Percentiles rank a stretch among this genome's conserved stretches.
Conservation (phyloP, 2,797 vertebrate genomes). For the Streptopelia turtur region DNA sequence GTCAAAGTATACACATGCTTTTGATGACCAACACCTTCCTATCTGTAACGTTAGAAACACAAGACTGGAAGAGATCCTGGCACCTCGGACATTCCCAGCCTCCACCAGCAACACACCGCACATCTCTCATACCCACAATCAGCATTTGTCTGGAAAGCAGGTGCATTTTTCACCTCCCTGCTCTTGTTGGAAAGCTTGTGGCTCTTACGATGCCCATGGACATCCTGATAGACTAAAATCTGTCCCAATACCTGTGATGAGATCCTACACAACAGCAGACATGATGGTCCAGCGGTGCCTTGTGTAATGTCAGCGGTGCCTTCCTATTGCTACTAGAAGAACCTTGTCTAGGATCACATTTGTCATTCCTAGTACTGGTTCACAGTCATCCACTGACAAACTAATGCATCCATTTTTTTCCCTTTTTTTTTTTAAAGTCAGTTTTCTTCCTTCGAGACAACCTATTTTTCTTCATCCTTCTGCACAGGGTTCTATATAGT, state of each 20-base stretch:
- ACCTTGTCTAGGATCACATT: neutral
- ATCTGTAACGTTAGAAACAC: neutral
- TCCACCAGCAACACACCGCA: fast-evolving
- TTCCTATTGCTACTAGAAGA: neutral
- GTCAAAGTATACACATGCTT: neutral
- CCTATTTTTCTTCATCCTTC: neutral
- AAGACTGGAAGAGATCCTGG: neutral
- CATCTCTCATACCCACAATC: neutral
- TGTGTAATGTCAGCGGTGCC: neutral
- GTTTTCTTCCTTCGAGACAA: neutral
- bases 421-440: neutral
- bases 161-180: neutral
- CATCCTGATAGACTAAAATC: neutral
- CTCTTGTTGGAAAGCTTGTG: neutral
- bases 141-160: neutral
- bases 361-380: neutral
- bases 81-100: neutral
- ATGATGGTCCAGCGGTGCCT: neutral
- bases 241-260: neutral
- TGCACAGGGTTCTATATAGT: neutral
- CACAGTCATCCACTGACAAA: neutral
- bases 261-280: neutral
- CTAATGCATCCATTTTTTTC: neutral
- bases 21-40: neutral
- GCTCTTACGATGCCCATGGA: neutral